These are phyloP conservation scores for Rhodeus uyekii DNA, from an alignment of 2,797 vertebrate genomes.

Conservation along the genomic window DNA sequence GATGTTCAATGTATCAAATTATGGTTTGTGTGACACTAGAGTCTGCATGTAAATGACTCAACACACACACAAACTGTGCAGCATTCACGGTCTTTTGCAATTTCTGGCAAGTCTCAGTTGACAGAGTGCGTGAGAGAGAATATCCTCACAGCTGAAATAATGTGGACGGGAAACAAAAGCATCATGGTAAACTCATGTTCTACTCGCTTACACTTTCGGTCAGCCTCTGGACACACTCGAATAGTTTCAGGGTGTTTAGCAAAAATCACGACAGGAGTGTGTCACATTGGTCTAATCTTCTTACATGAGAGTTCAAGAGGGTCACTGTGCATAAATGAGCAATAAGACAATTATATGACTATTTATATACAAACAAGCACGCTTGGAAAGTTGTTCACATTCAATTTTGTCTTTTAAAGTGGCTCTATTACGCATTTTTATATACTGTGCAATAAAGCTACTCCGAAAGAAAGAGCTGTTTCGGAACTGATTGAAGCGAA, in stretches of 20 bases:
- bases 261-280: background rate
- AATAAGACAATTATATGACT: conserved; percentile 1
- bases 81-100: background rate
- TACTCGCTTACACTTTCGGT: background rate
- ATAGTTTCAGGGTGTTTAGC: background rate
- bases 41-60: background rate
- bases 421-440: background rate
- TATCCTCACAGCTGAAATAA: background rate
- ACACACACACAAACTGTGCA: background rate
- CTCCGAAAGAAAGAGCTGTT: too few relatives aligned
- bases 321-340: background rate
- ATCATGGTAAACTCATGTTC: background rate
- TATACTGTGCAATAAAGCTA: background rate
- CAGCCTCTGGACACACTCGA: background rate
- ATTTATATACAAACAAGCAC: background rate
- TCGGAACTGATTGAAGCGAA: too few relatives aligned
- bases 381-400: background rate
- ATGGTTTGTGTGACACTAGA: background rate
- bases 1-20: background rate
- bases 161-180: background rate
- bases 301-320: background rate
- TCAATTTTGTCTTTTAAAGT: background rate
- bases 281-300: conserved; percentile 4
- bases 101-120: background rate
- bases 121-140: background rate